Base-by-base conservation (phyloP, 2,113 vertebrate genomes). In the Anoplopoma fimbria region DNA sequence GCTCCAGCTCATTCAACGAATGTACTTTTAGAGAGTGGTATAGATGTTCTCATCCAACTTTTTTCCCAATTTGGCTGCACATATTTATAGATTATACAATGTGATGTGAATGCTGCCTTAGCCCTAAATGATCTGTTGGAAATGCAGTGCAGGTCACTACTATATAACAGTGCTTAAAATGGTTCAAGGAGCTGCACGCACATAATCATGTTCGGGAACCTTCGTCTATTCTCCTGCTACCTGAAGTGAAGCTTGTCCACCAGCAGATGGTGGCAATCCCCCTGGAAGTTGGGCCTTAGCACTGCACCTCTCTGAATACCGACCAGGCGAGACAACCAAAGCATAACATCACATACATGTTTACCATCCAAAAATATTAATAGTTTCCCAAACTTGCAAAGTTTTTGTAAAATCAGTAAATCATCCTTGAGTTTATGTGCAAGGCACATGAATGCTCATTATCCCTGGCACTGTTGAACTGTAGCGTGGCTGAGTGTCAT, bases 261-360 rank as follows among this genome's bases (percentile, higher is more conserved):
- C 91, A 92, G 84, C 74, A 92, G 91, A 89, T 87, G 89, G 83
- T 47, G 47, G 12, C 40, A 29, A 84, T 55, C 27, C 1, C 1
- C 15, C 29, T 31, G 2, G 53, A 21, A 34, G 15, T 57, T 42
- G 1, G 14, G 14, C 36, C 55, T 42, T 36, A 40, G 6, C 13
- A 9, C 9, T 73, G 21, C 9, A 65, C 45, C 9, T 10, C 17
- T 64, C 33, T 29, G 40, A 75, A 51, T 55, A 12, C 27, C 42
- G 63, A 38, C 31, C 29, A 74, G 38, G 67, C 74, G 58, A 61
- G 23, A 51, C 23, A 71, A 60, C 12, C 55, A 23, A 17, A 65
- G 34, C 55, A 69, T 34, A 27, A 38, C 75, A 25, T 19, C 6
- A 49, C 12, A 62, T 60, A 4, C 4, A 31, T 77, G 64, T 72